These are phyloP conservation scores for Hyles lineata DNA, from an alignment of 2,888 invertebrate species.

Conservation along the genomic window DNA sequence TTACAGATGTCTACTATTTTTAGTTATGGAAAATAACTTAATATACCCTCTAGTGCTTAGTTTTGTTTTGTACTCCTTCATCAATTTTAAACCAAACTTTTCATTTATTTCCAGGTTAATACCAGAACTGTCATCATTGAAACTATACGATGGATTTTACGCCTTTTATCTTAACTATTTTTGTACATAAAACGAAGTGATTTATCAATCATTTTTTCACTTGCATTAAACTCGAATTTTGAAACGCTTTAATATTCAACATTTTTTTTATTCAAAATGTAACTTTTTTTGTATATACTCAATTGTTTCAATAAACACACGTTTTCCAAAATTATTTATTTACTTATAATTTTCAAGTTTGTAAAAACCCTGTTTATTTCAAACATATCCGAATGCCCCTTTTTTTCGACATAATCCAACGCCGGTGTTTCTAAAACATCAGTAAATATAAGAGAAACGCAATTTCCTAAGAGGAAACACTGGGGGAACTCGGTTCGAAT, in stretches of 20 bases:
- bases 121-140: background rate
- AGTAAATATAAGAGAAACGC: slow-evolving; percentile 26
- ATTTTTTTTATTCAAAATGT: background rate
- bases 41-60: too few relatives aligned
- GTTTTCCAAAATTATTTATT: slow-evolving; percentile 20
- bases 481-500: slow-evolving; percentile 36
- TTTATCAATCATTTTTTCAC: slow-evolving; percentile 10
- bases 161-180: background rate
- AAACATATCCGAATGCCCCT: background rate
- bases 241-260: slow-evolving; percentile 5
- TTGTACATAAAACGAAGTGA: slow-evolving; percentile 21
- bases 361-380: too few relatives aligned
- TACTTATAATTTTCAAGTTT: slow-evolving; percentile 1
- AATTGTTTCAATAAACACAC: slow-evolving; percentile 12
- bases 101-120: background rate
- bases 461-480: slow-evolving; percentile 35
- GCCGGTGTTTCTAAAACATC: background rate
- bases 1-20: too few relatives aligned
- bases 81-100: background rate
- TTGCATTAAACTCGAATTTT: slow-evolving; percentile 5
- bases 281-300: slow-evolving; percentile 13
- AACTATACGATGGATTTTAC: background rate
- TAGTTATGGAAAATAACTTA: too few relatives aligned
- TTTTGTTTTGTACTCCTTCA: too few relatives aligned
- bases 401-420: background rate